Base-by-base conservation (phyloP, 2,888 invertebrate genomes). In the Gasteruption jaculator region DNA sequence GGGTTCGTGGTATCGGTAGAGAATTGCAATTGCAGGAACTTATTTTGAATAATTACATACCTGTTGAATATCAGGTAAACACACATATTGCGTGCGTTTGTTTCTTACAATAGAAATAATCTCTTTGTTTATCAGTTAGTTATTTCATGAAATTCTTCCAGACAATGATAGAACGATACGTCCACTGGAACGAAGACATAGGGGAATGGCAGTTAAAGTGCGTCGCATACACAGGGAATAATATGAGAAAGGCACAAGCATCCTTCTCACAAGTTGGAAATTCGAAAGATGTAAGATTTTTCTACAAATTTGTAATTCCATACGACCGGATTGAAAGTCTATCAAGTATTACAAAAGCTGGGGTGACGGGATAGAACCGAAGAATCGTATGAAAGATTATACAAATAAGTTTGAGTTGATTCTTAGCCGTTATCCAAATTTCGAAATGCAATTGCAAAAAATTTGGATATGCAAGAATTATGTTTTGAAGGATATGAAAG, bases 121-220 rank as follows among this genome's bases (percentile, higher is more conserved):
- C 24, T n/a, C 7, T 37, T 37, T 8, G 2, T 27, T 7, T 32
- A 3, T 1, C 16, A n/a, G 31, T 25, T 19, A 42, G 16, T 11
- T 48, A 49, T 50, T 48, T n/a, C n/a, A n/a, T n/a, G n/a, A n/a
- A n/a, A n/a, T n/a, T 20, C 8, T 61, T 61, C 14, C 65, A 90
- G 86, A 85, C 85, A 34, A 79, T 91, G 73, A 89, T 96, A 48
- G 91, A 93, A 61, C 80, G 86, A 58, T 90, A 94, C 64, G 87
- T 94, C 29, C 86, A 90, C 62, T 99, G 96, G 94, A 97, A 95
- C 74, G 95, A 95, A 71, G 96, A 97, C 63, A 90, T 95, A 21
- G 96, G 96, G 21, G 97, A 99, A 72, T 99, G 96, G 91, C 95
- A 97, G 69, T 79, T 99, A 31, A 87, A 88, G 68, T 96, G 96